Base-by-base conservation (phyloP, 2,113 vertebrate species). In the Myocastor coypus region DNA sequence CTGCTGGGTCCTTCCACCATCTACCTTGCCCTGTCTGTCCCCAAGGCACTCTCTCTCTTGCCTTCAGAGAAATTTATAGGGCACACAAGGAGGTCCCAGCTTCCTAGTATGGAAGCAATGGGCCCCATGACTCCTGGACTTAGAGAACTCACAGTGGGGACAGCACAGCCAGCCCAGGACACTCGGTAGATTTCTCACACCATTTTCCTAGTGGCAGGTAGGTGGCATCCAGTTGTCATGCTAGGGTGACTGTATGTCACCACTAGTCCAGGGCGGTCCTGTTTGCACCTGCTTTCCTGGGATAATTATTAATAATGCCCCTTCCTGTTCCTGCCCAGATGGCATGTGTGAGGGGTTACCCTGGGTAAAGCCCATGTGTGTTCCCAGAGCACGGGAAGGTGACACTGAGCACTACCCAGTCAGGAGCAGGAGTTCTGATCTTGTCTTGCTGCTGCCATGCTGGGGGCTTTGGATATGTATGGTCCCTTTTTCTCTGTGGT, bases 291-390 rank as follows among this genome's bases (percentile, higher is more conserved):
- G 81, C 64, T 32, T 1, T 37, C n/a, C 64, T 9, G 10, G 92
- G 77, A 82, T 97, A 94, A 97, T 97, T 61, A 94, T 95, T 97
- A 96, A 86, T 93, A 80, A 92, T 24, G 10, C 4, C 57, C n/a
- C 34, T 34, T 94, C n/a, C 87, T 26, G 0, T 71, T 93, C 84
- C 55, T 61, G 26, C 61, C 89, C 64, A 40, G 83, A 64, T 93
- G 81, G 59, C 24, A 42, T 17, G 26, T 63, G 52, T 40, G 66
- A 78, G 80, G 63, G 87, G 92, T 94, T 40, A 86, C 80, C 12
- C 50, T 80, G 13, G 32, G 40, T 61, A 89, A 30, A 61, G 37
- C 26, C 30, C 59, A n/a, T 8, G 50, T 77, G 40, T 71, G n/a
- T 75, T 19, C 42, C 59, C 78, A 85, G 52, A 73, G 52, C 3